Evolutionary conservation across 1,140 invertebrate genomes (phyloP), one percentile per base, ranked within the genome.

Genomic region (Calosoma granatense): DNA sequence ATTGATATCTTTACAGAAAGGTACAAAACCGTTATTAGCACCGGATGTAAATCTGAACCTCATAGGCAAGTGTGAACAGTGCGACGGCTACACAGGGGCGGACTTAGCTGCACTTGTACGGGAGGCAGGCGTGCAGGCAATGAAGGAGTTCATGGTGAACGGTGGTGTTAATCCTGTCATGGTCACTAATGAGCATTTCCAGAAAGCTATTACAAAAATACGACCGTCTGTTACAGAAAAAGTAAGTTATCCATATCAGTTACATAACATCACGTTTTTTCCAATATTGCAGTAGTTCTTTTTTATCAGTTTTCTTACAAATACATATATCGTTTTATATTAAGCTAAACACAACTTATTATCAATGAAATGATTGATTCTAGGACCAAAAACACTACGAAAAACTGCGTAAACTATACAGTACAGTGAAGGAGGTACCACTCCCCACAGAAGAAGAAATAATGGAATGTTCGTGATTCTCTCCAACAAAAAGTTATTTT

Each of bases 71-170:
- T 84, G 87, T 41, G 69, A 67, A 2, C 68, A 81, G 51, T 90
- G 88, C 56, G 79, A 89, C 26, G 85, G 88, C 22, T 95, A 86
- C 62, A 93, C 90, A 1, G 95, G 95, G 54, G 95, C 95, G 14
- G 96, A 98, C 78, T 75, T 98, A 26, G 86, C 88, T 15, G 88
- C 91, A 20, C 72, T 96, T 20, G 81, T 95, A 0, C 78, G 86
- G 62, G 90, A 94, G 74, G 89, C 94, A 0, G 84, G 87, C 0
- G 79, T 88, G 55, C 78, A 84, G 65, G 83, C 90, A 4, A 70
- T 96, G 6, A 85, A 83, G 59, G 81, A 88, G 64, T 73, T 81
- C 60, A 78, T 86, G 52, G 67, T 70, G 11, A 55, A 65, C 39
- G 54, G 65, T 9, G 57, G 64, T 12, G 53, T 54, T 15, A 69